Evolutionary conservation across 2,888 invertebrate genomes (phyloP), one percentile per base, ranked within the genome.

Genomic region (Abrostola tripartita): DNA sequence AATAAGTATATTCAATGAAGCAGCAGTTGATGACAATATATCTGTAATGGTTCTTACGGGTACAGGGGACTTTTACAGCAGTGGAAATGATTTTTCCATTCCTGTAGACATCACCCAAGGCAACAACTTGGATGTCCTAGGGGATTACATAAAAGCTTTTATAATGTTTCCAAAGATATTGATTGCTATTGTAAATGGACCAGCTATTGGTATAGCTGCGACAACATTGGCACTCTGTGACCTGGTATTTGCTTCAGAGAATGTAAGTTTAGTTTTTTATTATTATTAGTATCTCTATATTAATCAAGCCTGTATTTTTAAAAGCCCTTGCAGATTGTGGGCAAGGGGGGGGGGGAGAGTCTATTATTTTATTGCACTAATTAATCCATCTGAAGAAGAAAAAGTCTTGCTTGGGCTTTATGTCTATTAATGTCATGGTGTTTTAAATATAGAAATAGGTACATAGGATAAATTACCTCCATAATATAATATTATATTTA

Each of bases 111-210:
- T 68, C 44, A 57, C 85, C 69, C 35, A 65, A 62, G 89, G n/a
- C n/a, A n/a, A n/a, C n/a, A n/a, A n/a, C 81, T 87, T 67, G 51
- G 77, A 56, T 42, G 72, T 86, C 14, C 76, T 95, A 63, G 96
- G 96, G 79, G 92, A 95, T 6, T 97, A 97, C 91, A 95, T 98
- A 2, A 93, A 95, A 65, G 95, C 97, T 0, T 96, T 98, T 77
- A 98, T 99, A 72, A 96, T 96, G 75, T 98, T 98, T 88, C 97
- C 98, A 0, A 99, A 99, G 91, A 92, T 98, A 41, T 87, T 99
- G 50, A 95, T 99, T 71, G 97, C 97, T 11, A 92, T 99, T 64
- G 97, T 99, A 0, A 99, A 99, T 95, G 99, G 99, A 1, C 99
- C 99, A 49, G 98, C 98, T 11, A 96, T 99, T 77, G 99, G 99